Conservation (phyloP, 2,797 vertebrate genomes). For the Mus minutoides region DNA sequence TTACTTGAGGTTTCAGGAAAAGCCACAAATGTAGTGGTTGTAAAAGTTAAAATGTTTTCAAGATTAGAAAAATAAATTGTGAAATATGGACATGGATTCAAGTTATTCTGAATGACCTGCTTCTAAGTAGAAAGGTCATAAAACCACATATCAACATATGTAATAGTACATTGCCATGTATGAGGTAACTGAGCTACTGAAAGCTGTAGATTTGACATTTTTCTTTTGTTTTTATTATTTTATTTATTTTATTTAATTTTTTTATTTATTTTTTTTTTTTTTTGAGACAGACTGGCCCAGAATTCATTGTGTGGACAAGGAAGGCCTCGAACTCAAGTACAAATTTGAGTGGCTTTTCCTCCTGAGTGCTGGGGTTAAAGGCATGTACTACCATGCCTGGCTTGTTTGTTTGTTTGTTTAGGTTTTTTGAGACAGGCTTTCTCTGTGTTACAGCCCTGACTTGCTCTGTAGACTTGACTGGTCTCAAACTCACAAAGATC, state of each 20-base stretch:
- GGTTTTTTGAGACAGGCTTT: background rate
- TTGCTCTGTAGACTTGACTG: background rate
- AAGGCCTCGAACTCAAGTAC: background rate
- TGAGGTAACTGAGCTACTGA: background rate
- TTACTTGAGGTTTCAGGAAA: background rate
- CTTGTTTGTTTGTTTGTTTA: background rate
- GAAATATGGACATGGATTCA: background rate
- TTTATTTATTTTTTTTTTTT: background rate
- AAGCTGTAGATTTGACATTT: background rate
- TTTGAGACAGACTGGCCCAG: background rate
- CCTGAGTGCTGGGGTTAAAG: background rate
- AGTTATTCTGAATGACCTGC: background rate
- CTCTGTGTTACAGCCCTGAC: background rate
- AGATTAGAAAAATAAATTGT: conserved; percentile 6
- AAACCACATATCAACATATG: background rate
- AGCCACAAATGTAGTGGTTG: background rate
- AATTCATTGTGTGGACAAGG: background rate
- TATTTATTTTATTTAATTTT: background rate
- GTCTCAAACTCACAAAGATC: background rate
- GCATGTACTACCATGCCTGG: background rate
- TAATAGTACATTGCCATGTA: background rate
- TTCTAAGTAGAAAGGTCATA: background rate
- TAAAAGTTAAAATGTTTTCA: background rate
- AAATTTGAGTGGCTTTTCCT: background rate
- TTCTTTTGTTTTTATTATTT: background rate